phyloP scores from a whole-genome alignment of 2,888 invertebrate genomes.

The Cephonodes hylas region DNA sequence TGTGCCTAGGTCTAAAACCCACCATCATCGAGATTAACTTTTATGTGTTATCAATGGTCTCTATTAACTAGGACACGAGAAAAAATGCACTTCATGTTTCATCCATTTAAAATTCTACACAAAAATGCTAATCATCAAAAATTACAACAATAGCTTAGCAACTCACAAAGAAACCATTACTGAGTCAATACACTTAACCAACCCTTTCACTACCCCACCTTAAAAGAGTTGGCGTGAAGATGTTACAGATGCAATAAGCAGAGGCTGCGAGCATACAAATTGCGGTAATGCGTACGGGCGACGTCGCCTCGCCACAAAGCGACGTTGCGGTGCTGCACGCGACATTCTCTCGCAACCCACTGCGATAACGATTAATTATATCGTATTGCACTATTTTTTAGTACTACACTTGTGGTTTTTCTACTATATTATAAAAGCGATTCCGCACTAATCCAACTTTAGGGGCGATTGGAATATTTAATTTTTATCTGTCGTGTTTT shows the following conservation, averaged over 20 bases:
- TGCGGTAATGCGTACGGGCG: neutral
- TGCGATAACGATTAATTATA: neutral
- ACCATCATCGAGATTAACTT: no score
- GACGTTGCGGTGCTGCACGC: neutral
- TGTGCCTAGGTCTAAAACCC: no score
- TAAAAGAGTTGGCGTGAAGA: neutral
- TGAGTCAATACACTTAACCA: neutral
- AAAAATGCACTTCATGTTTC: no score
- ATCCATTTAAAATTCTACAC: no score
- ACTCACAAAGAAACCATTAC: no score
- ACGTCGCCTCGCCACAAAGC: neutral
- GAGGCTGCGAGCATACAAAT: neutral
- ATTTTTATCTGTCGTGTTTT: no score
- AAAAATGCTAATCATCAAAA: no score
- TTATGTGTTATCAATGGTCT: no score
- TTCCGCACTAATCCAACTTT: no score
- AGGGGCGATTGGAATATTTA: no score
- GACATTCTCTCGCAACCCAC: neutral
- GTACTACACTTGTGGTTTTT: neutral
- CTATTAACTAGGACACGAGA: no score
- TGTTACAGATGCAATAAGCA: neutral
- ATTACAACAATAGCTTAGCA: no score
- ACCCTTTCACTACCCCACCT: neutral
- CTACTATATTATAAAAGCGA: neutral
- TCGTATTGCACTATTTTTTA: neutral